Evolutionary conservation across 2,113 vertebrate species (phyloP), one percentile per base, ranked within the genome.

Genomic region (Hirundichthys speculiger): DNA sequence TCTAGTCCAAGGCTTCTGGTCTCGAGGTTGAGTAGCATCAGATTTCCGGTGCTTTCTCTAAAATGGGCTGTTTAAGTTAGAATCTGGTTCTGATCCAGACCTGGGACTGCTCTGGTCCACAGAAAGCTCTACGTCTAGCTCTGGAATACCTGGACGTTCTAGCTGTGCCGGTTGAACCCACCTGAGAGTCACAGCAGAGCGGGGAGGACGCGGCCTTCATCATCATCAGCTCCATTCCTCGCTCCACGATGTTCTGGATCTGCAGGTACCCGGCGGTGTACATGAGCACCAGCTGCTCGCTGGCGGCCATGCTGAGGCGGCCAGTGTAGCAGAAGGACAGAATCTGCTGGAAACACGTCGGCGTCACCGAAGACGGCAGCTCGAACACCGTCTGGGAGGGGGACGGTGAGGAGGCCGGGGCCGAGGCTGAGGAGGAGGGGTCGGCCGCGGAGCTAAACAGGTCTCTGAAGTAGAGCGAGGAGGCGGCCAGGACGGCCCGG

Each of bases 231-330:
- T 99, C 96, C 40, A 97, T 97, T 42, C 97, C 96, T 2, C 96
- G 94, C 88, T 99, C 97, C 84, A 99, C 96, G 2, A 98, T 98
- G 92, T 97, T 96, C 91, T 99, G 97, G 91, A 99, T 98, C 93
- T 99, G 97, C 75, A 99, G 94, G 93, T 98, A 99, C 18, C 97
- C 97, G 0, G 97, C 97, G 0, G 97, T 99, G 92, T 98, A 99
- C 97, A 99, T 99, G 79, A 99, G 95, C 82, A 99, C 96, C 48
- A 98, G 94, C 94, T 99, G 97, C 90, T 99, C 96, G 34, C 96
- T 96, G 39, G 96, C 94, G 0, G 96, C 95, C 95, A 99, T 97
- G 75, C 94, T 97, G 86, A 99, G 95, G 83, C 95, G 93, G 30
- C 97, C 97, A 0, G 97, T 99, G 93, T 99, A 99, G 91, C 96